Conservation (phyloP, 2,797 vertebrate species). For the Myotis planiceps region DNA sequence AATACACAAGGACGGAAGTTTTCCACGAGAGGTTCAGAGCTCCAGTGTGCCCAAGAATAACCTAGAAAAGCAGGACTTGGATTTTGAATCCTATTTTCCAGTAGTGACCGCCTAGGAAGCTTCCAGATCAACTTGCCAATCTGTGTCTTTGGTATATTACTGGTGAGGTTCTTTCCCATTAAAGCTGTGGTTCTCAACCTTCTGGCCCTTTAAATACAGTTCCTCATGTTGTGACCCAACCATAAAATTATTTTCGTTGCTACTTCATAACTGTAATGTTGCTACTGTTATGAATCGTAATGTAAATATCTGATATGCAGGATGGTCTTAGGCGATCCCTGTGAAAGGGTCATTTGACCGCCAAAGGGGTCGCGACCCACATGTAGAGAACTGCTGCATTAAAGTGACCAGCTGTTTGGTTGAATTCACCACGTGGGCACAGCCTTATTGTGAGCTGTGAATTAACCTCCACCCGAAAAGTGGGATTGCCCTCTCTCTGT, state of each 20-base stretch:
- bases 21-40: not conserved
- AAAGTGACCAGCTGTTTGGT: not conserved
- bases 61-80: not conserved
- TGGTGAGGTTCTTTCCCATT: not conserved
- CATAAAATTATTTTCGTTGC: no score
- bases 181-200: no score
- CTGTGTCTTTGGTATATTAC: not conserved
- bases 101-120: not conserved
- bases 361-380: no score
- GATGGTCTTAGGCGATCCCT: no score
- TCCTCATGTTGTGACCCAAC: no score
- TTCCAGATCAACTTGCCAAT: not conserved
- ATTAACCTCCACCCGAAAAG: not conserved
- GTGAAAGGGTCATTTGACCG: no score
- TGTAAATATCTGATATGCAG: no score
- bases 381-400: no score
- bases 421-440: fast-evolving
- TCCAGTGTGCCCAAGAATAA: not conserved
- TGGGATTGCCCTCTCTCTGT: not conserved
- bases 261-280: no score
- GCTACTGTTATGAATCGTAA: no score
- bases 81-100: not conserved
- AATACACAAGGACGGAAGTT: not conserved
- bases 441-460: not conserved
- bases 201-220: no score